These are phyloP conservation scores for Oegoconia quadripuncta DNA, from an alignment of 2,888 invertebrate genomes.

Conservation along the genomic window DNA sequence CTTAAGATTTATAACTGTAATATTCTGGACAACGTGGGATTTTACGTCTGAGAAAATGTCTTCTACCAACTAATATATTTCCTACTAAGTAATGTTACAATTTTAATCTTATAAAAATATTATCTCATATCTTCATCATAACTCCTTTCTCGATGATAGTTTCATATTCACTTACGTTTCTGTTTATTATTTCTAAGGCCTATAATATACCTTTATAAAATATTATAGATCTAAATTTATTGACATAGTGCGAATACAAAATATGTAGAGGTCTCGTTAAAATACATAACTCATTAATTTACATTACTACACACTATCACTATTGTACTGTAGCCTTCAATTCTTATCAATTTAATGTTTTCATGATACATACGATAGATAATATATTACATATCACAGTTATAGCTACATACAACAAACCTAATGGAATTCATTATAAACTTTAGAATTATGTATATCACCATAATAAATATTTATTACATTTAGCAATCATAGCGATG, in stretches of 20 bases:
- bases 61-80: constrained; percentile 28
- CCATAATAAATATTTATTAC: constrained; percentile 16
- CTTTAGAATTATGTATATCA: neutral
- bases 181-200: too few species aligned
- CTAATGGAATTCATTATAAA: neutral
- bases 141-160: too few species aligned
- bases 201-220: too few species aligned
- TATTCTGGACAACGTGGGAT: constrained; percentile 44
- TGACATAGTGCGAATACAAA: too few species aligned
- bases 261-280: neutral
- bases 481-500: constrained; percentile 31
- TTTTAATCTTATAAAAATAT: neutral
- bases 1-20: constrained; percentile 57
- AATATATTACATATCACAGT: too few species aligned
- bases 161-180: too few species aligned
- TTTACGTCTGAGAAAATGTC: constrained; percentile 42
- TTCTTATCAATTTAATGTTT: too few species aligned
- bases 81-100: neutral
- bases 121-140: too few species aligned
- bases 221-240: too few species aligned
- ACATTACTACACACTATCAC: neutral
- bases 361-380: too few species aligned
- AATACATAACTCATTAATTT: neutral
- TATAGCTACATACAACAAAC: too few species aligned
- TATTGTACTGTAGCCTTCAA: too few species aligned